Evolutionary conservation across 2,113 vertebrate genomes (phyloP), one percentile per base, ranked within the genome.

Genomic region (Lamprologus callipterus): DNA sequence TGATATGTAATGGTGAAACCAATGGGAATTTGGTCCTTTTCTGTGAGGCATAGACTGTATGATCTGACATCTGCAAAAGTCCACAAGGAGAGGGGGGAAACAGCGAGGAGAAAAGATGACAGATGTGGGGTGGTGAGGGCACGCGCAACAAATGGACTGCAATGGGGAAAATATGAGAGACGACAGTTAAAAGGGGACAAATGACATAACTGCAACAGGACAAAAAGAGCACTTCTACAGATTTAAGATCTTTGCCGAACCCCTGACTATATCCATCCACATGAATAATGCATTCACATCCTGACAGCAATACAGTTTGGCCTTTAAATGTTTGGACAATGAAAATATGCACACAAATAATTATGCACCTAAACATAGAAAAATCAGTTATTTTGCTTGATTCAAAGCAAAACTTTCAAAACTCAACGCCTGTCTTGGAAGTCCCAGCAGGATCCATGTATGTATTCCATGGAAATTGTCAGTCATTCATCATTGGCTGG

Each of bases 61-160:
- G 87, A 93, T 93, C 92, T 21, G 21, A 91, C 88, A 87, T 91
- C 81, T 87, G 90, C 88, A 89, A 75, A 63, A 88, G 54, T 84
- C 85, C 31, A 16, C 12, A 51, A 90, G 65, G 23, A 70, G 45
- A 42, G 45, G 28, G 40, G 37, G 31, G 70, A 75, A 45, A 82
- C 28, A 68, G 55, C 68, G 40, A 85, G 63, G 35, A 80, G 23
- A 78, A 31, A 78, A 28, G 16, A 78, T 78, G 70, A 78, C 70
- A 49, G 70, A 47, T 78, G 16, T 78, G 9, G 42, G 16, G 70
- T 78, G 23, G 70, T 31, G 42, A 19, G 23, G 70, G 70, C 42
- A 47, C 3, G 12, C 12, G n/a, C 12, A 26, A 80, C 58, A 65
- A 82, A 84, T 73, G 79, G 37, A 60, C 45, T 19, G 83, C 40